These are phyloP conservation scores for Danio aesculapii DNA, from an alignment of 2,797 vertebrate species.

Conservation along the genomic window DNA sequence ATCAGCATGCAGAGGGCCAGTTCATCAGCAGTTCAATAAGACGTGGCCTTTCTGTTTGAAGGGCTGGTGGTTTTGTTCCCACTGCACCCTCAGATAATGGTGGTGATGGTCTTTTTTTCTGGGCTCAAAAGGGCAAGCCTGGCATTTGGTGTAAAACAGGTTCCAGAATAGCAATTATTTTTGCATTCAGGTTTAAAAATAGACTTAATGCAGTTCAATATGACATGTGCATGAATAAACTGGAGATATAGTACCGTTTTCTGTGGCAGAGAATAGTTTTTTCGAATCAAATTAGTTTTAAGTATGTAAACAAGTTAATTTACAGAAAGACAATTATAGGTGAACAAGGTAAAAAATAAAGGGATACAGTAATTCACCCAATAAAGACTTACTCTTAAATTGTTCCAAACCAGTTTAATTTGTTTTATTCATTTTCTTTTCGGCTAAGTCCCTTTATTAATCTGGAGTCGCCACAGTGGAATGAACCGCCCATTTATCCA, in stretches of 20 bases:
- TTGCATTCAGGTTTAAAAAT: conserved; percentile 52
- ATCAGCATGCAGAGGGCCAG: background rate
- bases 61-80: conserved; percentile 1
- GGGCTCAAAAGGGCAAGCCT: conserved; percentile 65
- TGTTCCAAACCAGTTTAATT: too few relatives aligned
- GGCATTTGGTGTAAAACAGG: conserved; percentile 60
- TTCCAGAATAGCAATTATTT: conserved; percentile 38
- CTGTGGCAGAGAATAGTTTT: background rate
- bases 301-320: background rate
- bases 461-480: too few relatives aligned
- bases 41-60: conserved; percentile 32
- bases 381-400: too few relatives aligned
- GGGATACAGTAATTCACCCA: too few relatives aligned
- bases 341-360: too few relatives aligned
- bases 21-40: conserved; percentile 21
- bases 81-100: conserved; percentile 36
- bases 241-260: background rate
- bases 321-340: too few relatives aligned
- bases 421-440: too few relatives aligned
- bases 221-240: background rate
- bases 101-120: conserved; percentile 30
- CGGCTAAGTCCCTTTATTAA: too few relatives aligned
- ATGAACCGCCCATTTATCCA: too few relatives aligned
- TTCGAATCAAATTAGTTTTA: background rate
- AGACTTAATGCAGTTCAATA: background rate